Conservation (phyloP, 2,113 vertebrate genomes). For the Onychorhynchus coronatus region DNA sequence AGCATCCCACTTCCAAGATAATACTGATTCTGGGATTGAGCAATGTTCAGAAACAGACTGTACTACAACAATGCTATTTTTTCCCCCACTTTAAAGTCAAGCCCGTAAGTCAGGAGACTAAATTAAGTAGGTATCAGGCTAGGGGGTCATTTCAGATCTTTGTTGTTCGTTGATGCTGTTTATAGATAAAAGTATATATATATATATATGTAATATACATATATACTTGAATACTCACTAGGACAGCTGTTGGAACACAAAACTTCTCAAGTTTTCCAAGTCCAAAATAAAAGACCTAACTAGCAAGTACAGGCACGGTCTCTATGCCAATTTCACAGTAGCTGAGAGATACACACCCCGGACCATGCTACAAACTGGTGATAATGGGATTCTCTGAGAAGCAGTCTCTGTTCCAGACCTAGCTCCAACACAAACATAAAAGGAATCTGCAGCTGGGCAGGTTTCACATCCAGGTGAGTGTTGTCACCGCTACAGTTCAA, state of each 20-base stretch:
- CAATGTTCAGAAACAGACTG: not conserved
- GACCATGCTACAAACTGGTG: not conserved
- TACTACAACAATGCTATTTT: not conserved
- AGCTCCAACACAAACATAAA: not conserved
- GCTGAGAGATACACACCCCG: not conserved
- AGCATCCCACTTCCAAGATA: not conserved
- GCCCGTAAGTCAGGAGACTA: not conserved
- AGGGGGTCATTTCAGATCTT: not conserved
- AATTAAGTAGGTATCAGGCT: not conserved
- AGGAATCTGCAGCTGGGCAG: not conserved
- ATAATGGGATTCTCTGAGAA: not conserved
- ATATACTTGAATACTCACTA: not conserved
- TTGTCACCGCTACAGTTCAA: not conserved
- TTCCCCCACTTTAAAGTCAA: fast-evolving
- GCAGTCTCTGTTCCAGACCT: not conserved
- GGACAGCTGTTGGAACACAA: not conserved
- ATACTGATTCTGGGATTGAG: not conserved
- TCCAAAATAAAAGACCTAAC: not conserved
- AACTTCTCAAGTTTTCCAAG: not conserved
- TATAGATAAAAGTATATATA: not conserved
- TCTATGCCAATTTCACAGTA: not conserved
- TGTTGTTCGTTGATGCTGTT: not conserved
- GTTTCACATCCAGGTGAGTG: not conserved
- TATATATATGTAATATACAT: too few species aligned
- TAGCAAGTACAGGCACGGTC: not conserved